Evolutionary conservation across 2,888 invertebrate genomes (phyloP).

Genomic region (Yponomeuta malinellus): DNA sequence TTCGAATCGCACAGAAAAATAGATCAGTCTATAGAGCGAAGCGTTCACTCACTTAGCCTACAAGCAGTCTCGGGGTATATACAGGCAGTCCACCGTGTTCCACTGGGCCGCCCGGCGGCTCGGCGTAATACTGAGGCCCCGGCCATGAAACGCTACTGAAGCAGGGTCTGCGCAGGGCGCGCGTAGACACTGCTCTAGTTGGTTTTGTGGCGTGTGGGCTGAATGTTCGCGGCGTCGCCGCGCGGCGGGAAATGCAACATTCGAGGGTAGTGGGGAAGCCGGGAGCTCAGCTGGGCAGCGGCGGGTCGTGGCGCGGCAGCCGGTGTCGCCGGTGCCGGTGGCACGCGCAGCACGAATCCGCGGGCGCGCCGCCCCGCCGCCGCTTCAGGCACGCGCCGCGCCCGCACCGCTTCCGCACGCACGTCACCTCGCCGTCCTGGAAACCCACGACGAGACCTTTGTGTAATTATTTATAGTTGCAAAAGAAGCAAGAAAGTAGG

Average conservation of each 20-base stretch:
- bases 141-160: not conserved
- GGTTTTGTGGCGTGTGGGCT: not conserved
- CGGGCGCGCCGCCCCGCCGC: conserved; percentile 45
- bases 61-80: conserved; percentile 51
- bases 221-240: conserved; percentile 16
- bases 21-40: conserved; percentile 69
- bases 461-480: not conserved
- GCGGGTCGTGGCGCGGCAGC: conserved; percentile 30
- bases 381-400: conserved; percentile 78
- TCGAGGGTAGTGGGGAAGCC: conserved; percentile 15
- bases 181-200: not conserved
- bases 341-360: conserved; percentile 78
- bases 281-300: conserved; percentile 26
- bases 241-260: conserved; percentile 21
- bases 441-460: conserved; percentile 26
- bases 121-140: conserved; percentile 16
- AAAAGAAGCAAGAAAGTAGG: no score
- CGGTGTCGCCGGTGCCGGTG: conserved; percentile 73
- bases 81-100: conserved; percentile 14
- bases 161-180: not conserved
- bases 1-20: conserved; percentile 67
- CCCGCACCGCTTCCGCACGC: conserved; percentile 88
- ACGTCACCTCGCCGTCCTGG: conserved; percentile 88
- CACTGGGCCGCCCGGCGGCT: conserved; percentile 15
- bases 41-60: conserved; percentile 67